A percentile compares a stretch with the other conserved stretches of the same genome.
phyloP scores from a whole-genome alignment of 2,113 vertebrate species.

The Hemiprocne comata region DNA sequence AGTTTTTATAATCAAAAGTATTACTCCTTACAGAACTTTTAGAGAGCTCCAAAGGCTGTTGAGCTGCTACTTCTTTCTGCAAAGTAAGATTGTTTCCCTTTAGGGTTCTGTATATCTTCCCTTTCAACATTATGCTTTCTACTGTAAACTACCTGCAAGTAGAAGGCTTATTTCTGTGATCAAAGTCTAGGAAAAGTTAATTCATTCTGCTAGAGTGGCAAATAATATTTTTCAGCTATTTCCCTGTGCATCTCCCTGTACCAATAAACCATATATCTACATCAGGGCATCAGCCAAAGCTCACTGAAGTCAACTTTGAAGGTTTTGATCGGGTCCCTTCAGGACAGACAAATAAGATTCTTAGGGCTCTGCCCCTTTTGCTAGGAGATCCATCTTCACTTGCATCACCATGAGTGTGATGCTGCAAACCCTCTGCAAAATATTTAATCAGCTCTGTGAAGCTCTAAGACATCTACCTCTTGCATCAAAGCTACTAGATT shows the following conservation, averaged over 20 bases:
- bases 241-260: background rate
- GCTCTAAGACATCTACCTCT: constrained; percentile 75
- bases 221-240: background rate
- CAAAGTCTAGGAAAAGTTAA: background rate
- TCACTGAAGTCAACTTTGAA: background rate
- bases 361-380: background rate
- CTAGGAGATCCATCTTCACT: background rate
- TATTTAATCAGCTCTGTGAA: constrained; percentile 49
- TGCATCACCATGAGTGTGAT: background rate
- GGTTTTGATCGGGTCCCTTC: background rate
- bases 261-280: background rate
- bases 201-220: background rate
- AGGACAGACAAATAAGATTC: background rate
- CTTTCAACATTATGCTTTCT: background rate
- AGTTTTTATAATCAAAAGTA: background rate
- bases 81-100: background rate
- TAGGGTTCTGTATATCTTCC: background rate
- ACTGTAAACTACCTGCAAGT: background rate
- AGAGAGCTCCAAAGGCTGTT: background rate
- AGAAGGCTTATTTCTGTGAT: background rate
- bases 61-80: background rate
- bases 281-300: background rate
- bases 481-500: constrained; percentile 10
- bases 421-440: background rate
- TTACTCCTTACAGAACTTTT: background rate